Evolutionary conservation across 2,113 vertebrate species (phyloP).

Genomic region (Epinephelus fuscoguttatus): DNA sequence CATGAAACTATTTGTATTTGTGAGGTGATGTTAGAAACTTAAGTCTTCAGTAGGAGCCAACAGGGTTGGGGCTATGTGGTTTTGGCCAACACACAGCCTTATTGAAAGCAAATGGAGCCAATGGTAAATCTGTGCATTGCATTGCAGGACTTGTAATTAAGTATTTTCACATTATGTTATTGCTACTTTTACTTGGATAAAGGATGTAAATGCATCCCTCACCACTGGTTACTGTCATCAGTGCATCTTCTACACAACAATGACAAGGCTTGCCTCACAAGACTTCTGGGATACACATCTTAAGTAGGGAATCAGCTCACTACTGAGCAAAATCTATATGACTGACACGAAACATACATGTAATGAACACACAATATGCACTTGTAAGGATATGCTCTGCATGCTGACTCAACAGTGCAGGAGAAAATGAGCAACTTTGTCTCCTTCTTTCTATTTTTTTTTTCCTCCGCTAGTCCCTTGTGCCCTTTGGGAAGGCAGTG

Average conservation of each 20-base stretch:
- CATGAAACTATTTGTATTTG: not conserved
- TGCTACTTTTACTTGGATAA: not conserved
- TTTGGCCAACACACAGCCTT: not conserved
- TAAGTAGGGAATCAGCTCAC: not conserved
- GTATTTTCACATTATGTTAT: not conserved
- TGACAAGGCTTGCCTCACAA: not conserved
- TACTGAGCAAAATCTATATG: not conserved
- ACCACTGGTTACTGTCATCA: not conserved
- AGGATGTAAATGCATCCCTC: not conserved
- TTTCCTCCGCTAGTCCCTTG: slow-evolving; percentile 57
- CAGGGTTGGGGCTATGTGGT: not conserved
- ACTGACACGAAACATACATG: not conserved
- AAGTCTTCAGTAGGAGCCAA: not conserved
- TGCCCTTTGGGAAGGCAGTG: slow-evolving; percentile 73
- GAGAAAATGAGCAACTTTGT: slow-evolving; percentile 30
- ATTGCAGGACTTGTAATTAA: not conserved
- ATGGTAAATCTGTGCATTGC: not conserved
- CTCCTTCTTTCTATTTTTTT: slow-evolving; percentile 33
- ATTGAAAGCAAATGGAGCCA: not conserved
- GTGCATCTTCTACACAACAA: not conserved
- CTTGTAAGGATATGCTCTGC: not conserved
- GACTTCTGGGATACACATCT: not conserved
- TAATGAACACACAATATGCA: not conserved
- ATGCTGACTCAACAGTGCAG: slow-evolving; percentile 15
- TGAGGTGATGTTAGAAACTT: not conserved